Conservation (phyloP, 2,888 invertebrate species). For the Athripsodes cinereus region DNA sequence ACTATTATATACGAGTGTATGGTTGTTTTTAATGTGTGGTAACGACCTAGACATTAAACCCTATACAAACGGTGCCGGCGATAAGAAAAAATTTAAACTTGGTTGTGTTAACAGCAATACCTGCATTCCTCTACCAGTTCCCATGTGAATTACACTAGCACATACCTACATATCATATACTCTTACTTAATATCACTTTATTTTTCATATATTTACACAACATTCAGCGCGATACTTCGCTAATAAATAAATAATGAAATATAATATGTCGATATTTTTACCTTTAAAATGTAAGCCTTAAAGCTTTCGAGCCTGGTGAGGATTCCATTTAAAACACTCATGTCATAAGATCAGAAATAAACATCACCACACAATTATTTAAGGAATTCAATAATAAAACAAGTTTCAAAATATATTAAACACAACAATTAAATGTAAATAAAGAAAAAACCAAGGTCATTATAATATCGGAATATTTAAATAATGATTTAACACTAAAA, state of each 20-base stretch:
- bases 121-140: no score
- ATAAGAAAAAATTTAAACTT: no score
- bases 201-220: no score
- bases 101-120: no score
- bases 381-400: background rate
- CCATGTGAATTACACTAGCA: no score
- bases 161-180: no score
- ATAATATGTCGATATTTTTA: constrained; percentile 3
- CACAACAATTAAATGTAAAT: background rate
- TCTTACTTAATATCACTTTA: no score
- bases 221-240: no score
- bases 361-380: constrained; percentile 3
- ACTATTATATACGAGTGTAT: background rate
- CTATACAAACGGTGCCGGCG: no score
- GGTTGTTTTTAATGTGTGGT: background rate
- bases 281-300: constrained; percentile 22
- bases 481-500: background rate
- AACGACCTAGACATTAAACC: background rate
- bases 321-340: constrained; percentile 21
- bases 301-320: constrained; percentile 19
- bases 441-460: background rate
- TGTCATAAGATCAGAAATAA: constrained; percentile 6
- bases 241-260: no score
- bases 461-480: background rate
- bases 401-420: background rate